These are phyloP conservation scores for Sarcophaga caerulescens DNA, from an alignment of 2,888 invertebrate species.

Conservation along the genomic window DNA sequence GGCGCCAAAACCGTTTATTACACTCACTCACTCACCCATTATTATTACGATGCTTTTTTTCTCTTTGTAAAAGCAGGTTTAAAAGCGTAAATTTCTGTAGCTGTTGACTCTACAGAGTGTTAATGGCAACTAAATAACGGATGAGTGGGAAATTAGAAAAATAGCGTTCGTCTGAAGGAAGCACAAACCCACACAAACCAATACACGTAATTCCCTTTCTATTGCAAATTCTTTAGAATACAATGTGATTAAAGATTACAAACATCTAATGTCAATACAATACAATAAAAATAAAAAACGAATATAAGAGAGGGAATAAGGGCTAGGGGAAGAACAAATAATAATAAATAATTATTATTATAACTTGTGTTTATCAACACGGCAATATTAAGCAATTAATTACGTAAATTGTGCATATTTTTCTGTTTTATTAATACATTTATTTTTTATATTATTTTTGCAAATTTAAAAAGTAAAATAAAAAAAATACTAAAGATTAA, in stretches of 20 bases:
- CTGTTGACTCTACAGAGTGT: slow-evolving; percentile 45
- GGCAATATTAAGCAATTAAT: slow-evolving; percentile 19
- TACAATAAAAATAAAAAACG: slow-evolving; percentile 5
- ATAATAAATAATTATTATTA: slow-evolving; percentile 5
- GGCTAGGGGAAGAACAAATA: background rate
- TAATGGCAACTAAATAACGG: slow-evolving; percentile 54
- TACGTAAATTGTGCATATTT: slow-evolving; percentile 44
- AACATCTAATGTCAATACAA: slow-evolving; percentile 5
- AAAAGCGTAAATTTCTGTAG: background rate
- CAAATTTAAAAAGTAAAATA: background rate
- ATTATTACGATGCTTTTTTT: background rate
- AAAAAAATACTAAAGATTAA: background rate
- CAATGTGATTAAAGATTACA: slow-evolving; percentile 24
- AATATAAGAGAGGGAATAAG: background rate
- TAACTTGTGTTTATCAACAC: slow-evolving; percentile 31
- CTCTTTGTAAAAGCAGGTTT: background rate
- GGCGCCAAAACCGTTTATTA: no score
- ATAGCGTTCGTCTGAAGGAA: slow-evolving; percentile 3
- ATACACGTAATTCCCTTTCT: background rate
- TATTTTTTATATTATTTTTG: background rate
- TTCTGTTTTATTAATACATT: background rate
- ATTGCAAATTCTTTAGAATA: slow-evolving; percentile 35
- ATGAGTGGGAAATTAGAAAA: slow-evolving; percentile 34
- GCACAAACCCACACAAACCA: background rate
- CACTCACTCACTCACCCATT: background rate